These are phyloP conservation scores for Penaeus monodon DNA, from an alignment of 2,888 invertebrate genomes.

Conservation along the genomic window DNA sequence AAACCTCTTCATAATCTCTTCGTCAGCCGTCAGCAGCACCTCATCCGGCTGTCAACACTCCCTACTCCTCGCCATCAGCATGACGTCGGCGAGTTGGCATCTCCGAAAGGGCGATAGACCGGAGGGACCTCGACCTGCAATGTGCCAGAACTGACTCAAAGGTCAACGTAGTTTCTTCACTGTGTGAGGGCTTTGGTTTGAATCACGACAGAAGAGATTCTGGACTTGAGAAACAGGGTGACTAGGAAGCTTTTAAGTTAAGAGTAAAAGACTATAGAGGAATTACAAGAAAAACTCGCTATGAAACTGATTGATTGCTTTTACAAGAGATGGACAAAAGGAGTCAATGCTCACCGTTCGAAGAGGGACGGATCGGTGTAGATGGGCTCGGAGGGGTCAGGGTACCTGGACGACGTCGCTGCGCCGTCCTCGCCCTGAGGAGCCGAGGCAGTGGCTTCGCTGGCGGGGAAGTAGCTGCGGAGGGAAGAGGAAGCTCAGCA, in stretches of 20 bases:
- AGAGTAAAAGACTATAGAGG: too few relatives aligned
- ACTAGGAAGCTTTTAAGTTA: too few relatives aligned
- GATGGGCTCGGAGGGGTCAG: constrained; percentile 92
- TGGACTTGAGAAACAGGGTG: too few relatives aligned
- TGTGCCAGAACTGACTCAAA: too few relatives aligned
- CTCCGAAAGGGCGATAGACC: neutral
- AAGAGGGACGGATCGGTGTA: constrained; percentile 93
- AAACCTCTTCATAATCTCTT: neutral
- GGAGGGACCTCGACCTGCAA: neutral
- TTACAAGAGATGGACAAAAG: neutral
- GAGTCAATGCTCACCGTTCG: constrained; percentile 77
- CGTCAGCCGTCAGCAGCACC: neutral
- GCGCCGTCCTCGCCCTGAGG: constrained; percentile 55
- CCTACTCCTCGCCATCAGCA: constrained; percentile 26
- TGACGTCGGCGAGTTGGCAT: constrained; percentile 1
- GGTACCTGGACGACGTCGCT: constrained; percentile 68
- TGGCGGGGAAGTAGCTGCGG: constrained; percentile 49
- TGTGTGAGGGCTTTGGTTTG: too few relatives aligned
- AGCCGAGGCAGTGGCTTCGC: constrained; percentile 37
- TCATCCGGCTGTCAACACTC: neutral
- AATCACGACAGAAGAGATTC: too few relatives aligned
- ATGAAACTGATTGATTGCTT: neutral
- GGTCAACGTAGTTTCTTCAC: too few relatives aligned
- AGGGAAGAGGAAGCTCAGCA: neutral
- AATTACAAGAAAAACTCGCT: too few relatives aligned